Evolutionary conservation across 2,888 invertebrate species (phyloP).

Genomic region (Auanema freiburgensis): DNA sequence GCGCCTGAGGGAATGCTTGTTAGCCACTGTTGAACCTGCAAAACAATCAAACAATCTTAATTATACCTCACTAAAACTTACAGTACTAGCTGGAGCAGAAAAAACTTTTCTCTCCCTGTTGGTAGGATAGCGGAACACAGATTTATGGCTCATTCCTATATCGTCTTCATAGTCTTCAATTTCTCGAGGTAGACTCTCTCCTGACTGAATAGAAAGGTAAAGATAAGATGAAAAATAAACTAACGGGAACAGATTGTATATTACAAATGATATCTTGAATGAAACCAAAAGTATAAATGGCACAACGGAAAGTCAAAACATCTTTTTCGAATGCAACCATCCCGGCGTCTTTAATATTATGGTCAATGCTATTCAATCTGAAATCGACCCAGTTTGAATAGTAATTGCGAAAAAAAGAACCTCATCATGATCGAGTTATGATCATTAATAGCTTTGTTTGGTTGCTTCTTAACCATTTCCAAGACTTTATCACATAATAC

Average conservation of each 20-base stretch:
- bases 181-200: conserved; percentile 37
- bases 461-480: background rate
- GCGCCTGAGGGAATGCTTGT: background rate
- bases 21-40: conserved; percentile 2
- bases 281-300: conserved; percentile 28
- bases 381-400: conserved; percentile 30
- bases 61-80: background rate
- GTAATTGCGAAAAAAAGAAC: conserved; percentile 14
- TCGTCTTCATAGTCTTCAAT: conserved; percentile 42
- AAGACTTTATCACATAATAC: conserved; percentile 3
- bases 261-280: conserved; percentile 11
- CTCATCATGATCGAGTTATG: background rate
- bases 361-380: conserved; percentile 29
- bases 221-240: too few relatives aligned
- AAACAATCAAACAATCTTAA: background rate
- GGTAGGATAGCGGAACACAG: conserved; percentile 17
- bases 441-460: background rate
- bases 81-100: background rate
- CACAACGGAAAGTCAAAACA: conserved; percentile 29
- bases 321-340: conserved; percentile 39
- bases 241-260: too few relatives aligned
- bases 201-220: conserved; percentile 14
- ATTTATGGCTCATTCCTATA: conserved; percentile 29
- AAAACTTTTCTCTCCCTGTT: background rate
- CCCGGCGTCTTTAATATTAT: conserved; percentile 32